Percentiles rank a stretch among this genome's conserved stretches.
These are phyloP conservation scores for Puffinus mauretanicus DNA, from an alignment of 2,113 vertebrate species.

Conservation along the genomic window DNA sequence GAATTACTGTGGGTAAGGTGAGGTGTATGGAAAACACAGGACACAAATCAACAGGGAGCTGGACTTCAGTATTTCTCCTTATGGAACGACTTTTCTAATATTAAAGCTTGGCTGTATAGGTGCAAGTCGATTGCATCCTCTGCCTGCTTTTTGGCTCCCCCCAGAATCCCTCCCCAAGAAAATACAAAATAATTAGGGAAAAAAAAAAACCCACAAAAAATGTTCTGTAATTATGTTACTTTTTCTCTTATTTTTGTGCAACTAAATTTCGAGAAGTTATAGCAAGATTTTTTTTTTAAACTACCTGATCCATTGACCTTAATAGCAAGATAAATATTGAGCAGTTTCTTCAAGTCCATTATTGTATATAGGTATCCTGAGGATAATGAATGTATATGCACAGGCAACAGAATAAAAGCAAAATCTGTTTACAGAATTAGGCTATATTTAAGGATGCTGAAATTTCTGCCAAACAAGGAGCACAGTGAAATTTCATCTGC, in stretches of 20 bases:
- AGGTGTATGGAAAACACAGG: neutral
- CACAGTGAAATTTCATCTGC: constrained; percentile 27
- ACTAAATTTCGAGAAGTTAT: neutral
- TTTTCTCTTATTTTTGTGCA: neutral
- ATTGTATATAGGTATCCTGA: neutral
- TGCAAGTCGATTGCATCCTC: neutral
- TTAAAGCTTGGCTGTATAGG: neutral
- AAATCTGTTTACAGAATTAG: neutral
- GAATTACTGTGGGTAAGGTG: neutral
- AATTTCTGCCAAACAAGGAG: constrained; percentile 24
- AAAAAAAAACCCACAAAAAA: neutral
- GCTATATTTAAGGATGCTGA: neutral
- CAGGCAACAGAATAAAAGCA: neutral
- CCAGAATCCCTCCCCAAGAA: neutral
- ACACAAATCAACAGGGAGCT: neutral
- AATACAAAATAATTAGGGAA: neutral
- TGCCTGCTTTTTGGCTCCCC: neutral
- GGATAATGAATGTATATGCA: neutral
- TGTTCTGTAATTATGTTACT: neutral
- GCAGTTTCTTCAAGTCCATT: neutral
- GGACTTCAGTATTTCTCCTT: neutral
- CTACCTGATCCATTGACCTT: neutral
- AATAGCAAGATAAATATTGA: neutral
- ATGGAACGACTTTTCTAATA: neutral
- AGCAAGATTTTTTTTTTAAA: neutral